A percentile compares a stretch with the other conserved stretches of the same genome.
Conservation (phyloP, 1,140 invertebrate genomes). For the Aphelinus certus region DNA sequence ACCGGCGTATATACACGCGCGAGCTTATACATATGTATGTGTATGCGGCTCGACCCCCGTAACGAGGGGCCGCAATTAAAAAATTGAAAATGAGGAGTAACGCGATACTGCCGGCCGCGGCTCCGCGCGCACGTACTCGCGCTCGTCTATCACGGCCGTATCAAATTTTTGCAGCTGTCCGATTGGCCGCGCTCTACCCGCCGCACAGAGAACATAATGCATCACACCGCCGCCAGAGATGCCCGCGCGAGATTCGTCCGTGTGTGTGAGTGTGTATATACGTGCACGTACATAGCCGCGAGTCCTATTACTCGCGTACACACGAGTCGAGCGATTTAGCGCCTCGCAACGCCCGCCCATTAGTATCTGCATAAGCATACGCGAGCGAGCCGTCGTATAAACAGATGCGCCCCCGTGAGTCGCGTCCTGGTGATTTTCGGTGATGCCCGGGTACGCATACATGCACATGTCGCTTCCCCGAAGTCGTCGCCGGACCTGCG, state of each 20-base stretch:
- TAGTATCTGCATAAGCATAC: constrained; percentile 29
- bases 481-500: too few species aligned
- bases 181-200: constrained; percentile 17
- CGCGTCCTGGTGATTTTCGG: too few species aligned
- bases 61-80: constrained; percentile 11
- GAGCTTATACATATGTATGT: too few species aligned
- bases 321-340: constrained; percentile 22
- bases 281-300: not conserved
- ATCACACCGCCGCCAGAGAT: not conserved
- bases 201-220: constrained; percentile 12
- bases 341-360: constrained; percentile 20
- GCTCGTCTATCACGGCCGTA: constrained; percentile 27
- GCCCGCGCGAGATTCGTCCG: too few species aligned
- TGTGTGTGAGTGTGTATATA: too few species aligned
- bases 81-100: constrained; percentile 17
- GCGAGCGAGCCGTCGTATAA: not conserved
- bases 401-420: too few species aligned
- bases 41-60: too few species aligned
- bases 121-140: constrained; percentile 7
- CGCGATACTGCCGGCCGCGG: too few species aligned
- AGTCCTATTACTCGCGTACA: constrained; percentile 32
- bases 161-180: constrained; percentile 32
- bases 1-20: too few species aligned
- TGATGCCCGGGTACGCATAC: too few species aligned
- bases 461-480: too few species aligned